Percentiles rank a stretch among this genome's conserved stretches.
Evolutionary conservation across 2,797 vertebrate genomes (phyloP).

Genomic region (Leucoraja ocellata): DNA sequence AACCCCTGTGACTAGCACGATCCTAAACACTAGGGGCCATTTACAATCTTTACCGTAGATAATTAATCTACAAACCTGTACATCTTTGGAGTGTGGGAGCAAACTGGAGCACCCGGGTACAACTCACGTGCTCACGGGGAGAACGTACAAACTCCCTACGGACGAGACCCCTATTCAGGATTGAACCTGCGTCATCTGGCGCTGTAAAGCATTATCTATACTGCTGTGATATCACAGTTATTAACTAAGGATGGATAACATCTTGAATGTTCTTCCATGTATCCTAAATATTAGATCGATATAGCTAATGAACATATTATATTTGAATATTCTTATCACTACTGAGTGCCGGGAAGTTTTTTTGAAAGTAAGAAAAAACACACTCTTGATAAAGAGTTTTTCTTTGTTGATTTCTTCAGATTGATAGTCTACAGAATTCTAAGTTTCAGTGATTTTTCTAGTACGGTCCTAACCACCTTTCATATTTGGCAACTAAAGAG

Average conservation of each 20-base stretch:
- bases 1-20: too few species aligned
- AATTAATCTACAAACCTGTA: too few species aligned
- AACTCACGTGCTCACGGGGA: too few species aligned
- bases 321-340: neutral
- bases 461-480: neutral
- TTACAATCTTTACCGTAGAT: too few species aligned
- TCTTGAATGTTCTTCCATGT: neutral
- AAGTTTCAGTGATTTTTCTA: neutral
- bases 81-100: too few species aligned
- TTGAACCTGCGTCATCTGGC: too few species aligned
- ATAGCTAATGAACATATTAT: neutral
- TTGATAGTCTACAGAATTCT: neutral
- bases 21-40: too few species aligned
- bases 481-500: neutral
- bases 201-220: too few species aligned
- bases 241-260: neutral
- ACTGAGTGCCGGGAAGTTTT: neutral
- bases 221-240: too few species aligned
- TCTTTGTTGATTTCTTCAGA: neutral
- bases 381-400: neutral
- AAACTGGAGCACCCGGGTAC: too few species aligned
- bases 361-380: neutral
- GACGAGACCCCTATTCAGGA: too few species aligned
- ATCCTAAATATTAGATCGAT: neutral
- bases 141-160: too few species aligned